Evolutionary conservation across 1,140 invertebrate species (phyloP).

Genomic region (Ceratina japonica): DNA sequence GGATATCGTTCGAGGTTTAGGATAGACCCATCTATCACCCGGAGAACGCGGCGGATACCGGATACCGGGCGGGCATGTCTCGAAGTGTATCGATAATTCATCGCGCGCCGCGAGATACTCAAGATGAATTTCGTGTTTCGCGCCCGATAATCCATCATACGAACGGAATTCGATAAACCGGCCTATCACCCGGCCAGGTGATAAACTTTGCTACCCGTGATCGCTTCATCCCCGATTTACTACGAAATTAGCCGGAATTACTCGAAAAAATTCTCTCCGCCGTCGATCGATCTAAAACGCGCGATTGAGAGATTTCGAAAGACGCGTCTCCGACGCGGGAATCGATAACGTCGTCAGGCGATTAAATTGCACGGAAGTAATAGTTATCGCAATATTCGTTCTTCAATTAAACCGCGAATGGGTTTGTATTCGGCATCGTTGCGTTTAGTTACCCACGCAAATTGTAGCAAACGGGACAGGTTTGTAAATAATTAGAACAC

Average conservation of each 20-base stretch:
- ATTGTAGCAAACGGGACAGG: slow-evolving; percentile 6
- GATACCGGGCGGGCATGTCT: slow-evolving; percentile 35
- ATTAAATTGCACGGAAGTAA: background rate
- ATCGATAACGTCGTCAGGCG: too few species aligned
- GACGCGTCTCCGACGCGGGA: too few species aligned
- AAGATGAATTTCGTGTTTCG: slow-evolving; percentile 55
- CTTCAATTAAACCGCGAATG: slow-evolving; percentile 17
- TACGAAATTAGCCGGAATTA: background rate
- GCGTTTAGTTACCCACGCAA: slow-evolving; percentile 22
- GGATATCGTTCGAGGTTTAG: slow-evolving; percentile 14
- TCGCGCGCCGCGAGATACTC: slow-evolving; percentile 25
- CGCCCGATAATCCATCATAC: slow-evolving; percentile 55
- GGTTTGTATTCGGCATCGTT: background rate
- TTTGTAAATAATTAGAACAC: slow-evolving; percentile 31
- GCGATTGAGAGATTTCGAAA: too few species aligned
- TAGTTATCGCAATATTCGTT: background rate
- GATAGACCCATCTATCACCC: slow-evolving; percentile 49
- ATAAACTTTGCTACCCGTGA: slow-evolving; percentile 38
- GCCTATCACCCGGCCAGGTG: slow-evolving; percentile 30
- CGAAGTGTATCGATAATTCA: slow-evolving; percentile 62
- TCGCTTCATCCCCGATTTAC: slow-evolving; percentile 9
- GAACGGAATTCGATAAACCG: slow-evolving; percentile 47
- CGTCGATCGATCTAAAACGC: too few species aligned
- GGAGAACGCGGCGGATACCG: slow-evolving; percentile 8
- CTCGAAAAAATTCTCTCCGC: too few species aligned